Conservation (phyloP, 2,888 invertebrate species). For the Drosophila anceps region DNA sequence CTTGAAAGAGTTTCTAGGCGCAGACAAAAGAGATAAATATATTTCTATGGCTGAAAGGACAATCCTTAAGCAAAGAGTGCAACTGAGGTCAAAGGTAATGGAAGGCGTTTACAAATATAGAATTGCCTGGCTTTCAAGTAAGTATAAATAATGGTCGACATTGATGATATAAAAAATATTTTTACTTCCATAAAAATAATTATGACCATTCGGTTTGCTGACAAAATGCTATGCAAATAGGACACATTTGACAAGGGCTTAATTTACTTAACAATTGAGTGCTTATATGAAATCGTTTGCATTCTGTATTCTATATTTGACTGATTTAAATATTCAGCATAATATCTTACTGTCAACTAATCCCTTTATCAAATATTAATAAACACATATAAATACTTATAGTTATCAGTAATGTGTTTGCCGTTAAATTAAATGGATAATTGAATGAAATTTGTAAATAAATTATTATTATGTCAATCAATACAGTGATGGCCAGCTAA, state of each 20-base stretch:
- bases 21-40: background rate
- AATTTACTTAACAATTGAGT: background rate
- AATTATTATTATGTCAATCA: conserved; percentile 27
- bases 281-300: background rate
- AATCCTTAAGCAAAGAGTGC: background rate
- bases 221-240: background rate
- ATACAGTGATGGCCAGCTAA: conserved; percentile 2
- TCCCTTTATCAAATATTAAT: background rate
- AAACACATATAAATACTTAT: background rate
- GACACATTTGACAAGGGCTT: no score
- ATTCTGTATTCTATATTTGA: background rate
- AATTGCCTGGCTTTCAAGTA: background rate
- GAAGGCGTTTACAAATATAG: background rate
- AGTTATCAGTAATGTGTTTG: background rate
- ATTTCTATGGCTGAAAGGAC: background rate
- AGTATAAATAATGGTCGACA: background rate
- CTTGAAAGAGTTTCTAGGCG: background rate
- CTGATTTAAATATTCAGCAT: background rate
- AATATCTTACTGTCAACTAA: background rate
- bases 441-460: background rate
- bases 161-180: background rate
- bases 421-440: background rate
- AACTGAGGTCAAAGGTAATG: background rate
- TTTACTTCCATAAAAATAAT: background rate
- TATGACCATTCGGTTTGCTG: background rate